These are phyloP conservation scores for Chloroceryle aenea DNA, from an alignment of 2,113 vertebrate species.

Conservation along the genomic window DNA sequence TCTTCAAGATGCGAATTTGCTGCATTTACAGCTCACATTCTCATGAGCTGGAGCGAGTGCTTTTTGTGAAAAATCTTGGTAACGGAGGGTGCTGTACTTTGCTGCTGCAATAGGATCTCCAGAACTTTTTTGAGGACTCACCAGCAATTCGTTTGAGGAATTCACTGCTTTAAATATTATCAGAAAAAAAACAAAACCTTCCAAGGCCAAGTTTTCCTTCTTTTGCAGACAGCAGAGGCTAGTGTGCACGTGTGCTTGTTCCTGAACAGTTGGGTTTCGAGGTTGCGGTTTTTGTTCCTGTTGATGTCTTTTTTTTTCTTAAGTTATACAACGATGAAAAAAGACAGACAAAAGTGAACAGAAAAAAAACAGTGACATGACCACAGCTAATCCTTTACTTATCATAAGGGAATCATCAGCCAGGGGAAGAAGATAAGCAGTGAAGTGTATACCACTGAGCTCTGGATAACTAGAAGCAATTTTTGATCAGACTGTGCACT, in stretches of 20 bases:
- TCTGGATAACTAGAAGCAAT: slow-evolving; percentile 44
- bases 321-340: not conserved
- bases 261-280: not conserved
- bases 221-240: not conserved
- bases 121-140: not conserved
- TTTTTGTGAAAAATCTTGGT: not conserved
- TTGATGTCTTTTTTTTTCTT: not conserved
- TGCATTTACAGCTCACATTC: not conserved
- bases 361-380: not conserved
- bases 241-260: not conserved
- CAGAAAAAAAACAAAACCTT: not conserved
- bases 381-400: not conserved
- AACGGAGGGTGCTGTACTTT: not conserved
- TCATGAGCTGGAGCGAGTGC: not conserved
- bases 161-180: not conserved
- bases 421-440: not conserved
- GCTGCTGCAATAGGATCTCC: not conserved
- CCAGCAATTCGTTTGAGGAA: not conserved
- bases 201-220: not conserved
- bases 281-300: not conserved
- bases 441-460: not conserved
- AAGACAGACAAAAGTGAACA: not conserved
- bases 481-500: slow-evolving; percentile 22
- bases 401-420: not conserved
- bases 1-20: not conserved